These are phyloP conservation scores for Sinopyrophorus schimmeli DNA, from an alignment of 2,888 invertebrate species.

Conservation along the genomic window DNA sequence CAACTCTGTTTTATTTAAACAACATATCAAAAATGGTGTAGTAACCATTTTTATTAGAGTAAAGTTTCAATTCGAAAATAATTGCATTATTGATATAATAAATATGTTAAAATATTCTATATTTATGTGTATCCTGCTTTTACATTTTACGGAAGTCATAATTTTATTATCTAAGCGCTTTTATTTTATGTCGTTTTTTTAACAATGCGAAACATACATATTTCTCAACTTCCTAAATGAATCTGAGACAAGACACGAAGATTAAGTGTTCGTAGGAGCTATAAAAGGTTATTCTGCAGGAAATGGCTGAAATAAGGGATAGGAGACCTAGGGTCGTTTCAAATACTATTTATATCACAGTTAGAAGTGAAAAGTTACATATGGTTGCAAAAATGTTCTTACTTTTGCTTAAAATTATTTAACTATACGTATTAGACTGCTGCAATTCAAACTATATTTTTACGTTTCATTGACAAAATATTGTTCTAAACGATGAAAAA, in stretches of 20 bases:
- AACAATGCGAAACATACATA: slow-evolving; percentile 15
- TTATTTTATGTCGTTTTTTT: slow-evolving; percentile 7
- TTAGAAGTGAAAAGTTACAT: slow-evolving; percentile 37
- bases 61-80: no score
- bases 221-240: slow-evolving; percentile 41
- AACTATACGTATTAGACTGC: slow-evolving; percentile 3
- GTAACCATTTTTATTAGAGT: no score
- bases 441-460: no score
- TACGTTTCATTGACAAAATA: no score
- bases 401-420: slow-evolving; percentile 3
- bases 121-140: no score
- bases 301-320: slow-evolving; percentile 37
- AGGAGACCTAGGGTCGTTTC: slow-evolving; percentile 33
- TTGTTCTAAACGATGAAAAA: no score
- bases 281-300: slow-evolving; percentile 43
- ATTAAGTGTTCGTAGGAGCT: slow-evolving; percentile 39
- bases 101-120: no score
- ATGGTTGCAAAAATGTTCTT: slow-evolving; percentile 27
- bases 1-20: slow-evolving; percentile 3
- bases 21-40: no score
- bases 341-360: slow-evolving; percentile 35
- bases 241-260: slow-evolving; percentile 36
- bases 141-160: not conserved
- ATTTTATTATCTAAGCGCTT: slow-evolving; percentile 4
- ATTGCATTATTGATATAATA: no score